Conservation (phyloP, 2,113 vertebrate genomes). For the Aythya baeri region DNA sequence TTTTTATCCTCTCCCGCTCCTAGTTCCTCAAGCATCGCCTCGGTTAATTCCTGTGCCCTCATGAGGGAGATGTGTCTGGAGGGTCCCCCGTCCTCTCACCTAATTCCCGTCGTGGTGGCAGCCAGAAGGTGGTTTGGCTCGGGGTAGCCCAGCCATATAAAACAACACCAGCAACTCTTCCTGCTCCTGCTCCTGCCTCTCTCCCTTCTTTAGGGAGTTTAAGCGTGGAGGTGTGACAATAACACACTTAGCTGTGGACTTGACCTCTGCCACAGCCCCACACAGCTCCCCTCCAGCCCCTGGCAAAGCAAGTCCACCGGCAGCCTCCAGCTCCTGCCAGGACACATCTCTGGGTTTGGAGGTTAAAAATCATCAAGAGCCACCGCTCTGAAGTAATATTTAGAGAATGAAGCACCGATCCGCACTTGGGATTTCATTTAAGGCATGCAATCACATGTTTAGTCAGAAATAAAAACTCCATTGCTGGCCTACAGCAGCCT, state of each 20-base stretch:
- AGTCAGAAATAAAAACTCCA: not conserved
- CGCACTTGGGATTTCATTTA: not conserved
- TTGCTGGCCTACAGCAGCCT: not conserved
- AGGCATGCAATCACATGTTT: not conserved
- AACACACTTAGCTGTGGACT: accelerated
- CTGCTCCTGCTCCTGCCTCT: too few relatives aligned
- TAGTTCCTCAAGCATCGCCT: too few relatives aligned
- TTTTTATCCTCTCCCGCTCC: not conserved
- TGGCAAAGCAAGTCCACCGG: accelerated
- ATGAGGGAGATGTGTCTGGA: too few relatives aligned
- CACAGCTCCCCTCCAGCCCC: not conserved
- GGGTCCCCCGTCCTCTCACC: accelerated
- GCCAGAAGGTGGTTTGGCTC: not conserved
- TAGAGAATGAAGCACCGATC: not conserved
- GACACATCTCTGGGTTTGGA: not conserved
- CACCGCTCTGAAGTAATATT: not conserved
- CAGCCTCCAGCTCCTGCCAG: accelerated
- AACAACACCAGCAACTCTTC: too few relatives aligned
- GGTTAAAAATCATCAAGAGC: not conserved
- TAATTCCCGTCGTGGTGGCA: not conserved
- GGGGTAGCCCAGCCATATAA: not conserved
- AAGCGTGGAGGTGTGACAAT: accelerated
- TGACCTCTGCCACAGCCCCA: too few relatives aligned
- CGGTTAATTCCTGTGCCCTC: accelerated
- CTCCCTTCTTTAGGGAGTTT: accelerated